Conservation (phyloP, 2,113 vertebrate species). For the Syngnathoides biaculeatus region DNA sequence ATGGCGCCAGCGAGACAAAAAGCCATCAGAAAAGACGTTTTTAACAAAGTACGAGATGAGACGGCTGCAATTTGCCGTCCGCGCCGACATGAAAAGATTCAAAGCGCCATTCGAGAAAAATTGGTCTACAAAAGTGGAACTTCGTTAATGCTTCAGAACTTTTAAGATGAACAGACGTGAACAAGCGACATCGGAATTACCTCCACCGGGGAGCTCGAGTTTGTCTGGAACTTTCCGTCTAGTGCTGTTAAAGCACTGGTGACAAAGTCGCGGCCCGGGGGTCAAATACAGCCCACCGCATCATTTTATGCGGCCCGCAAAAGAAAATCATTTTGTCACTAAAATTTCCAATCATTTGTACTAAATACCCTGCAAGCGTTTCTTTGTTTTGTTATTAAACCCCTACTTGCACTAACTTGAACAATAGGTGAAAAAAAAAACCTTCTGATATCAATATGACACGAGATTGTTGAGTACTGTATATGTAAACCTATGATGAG, state of each 20-base stretch:
- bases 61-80: conserved; percentile 23
- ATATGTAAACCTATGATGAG: too few species aligned
- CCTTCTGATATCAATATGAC: too few species aligned
- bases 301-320: too few species aligned
- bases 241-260: not conserved
- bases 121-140: conserved; percentile 16
- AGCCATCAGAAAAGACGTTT: conserved; percentile 22
- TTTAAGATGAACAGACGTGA: not conserved
- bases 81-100: conserved; percentile 34
- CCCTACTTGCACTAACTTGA: too few species aligned
- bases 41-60: conserved; percentile 45
- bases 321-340: too few species aligned
- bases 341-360: too few species aligned
- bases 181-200: not conserved
- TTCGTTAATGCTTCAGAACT: not conserved
- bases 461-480: too few species aligned
- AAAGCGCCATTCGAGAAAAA: conserved; percentile 6
- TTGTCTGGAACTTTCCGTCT: not conserved
- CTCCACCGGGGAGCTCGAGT: not conserved
- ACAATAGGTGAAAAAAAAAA: too few species aligned
- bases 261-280: too few species aligned
- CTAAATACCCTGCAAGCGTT: too few species aligned
- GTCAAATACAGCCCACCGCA: too few species aligned
- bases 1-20: not conserved
- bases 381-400: too few species aligned